These are phyloP conservation scores for Ochotona curzoniae DNA, from an alignment of 2,113 vertebrate species.

Conservation along the genomic window DNA sequence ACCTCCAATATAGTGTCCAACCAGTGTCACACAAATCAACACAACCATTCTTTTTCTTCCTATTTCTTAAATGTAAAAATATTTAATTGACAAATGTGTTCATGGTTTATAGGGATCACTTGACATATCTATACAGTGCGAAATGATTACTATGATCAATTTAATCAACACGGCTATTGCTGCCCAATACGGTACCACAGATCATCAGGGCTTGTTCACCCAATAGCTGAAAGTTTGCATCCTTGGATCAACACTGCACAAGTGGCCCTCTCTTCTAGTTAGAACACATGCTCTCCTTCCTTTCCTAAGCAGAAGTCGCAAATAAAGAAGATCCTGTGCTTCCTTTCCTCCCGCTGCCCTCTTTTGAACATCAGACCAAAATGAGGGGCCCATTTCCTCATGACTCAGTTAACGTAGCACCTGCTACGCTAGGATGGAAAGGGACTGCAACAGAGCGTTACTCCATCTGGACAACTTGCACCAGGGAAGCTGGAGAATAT, in stretches of 20 bases:
- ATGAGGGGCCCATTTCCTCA: background rate
- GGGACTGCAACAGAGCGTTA: background rate
- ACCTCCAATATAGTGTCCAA: background rate
- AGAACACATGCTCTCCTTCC: background rate
- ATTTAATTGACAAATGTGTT: background rate
- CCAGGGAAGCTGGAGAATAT: background rate
- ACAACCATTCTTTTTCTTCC: background rate
- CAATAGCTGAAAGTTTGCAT: background rate
- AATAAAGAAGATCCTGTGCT: background rate
- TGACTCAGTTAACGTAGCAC: background rate
- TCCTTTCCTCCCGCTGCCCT: background rate
- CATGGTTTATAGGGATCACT: background rate
- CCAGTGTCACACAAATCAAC: slow-evolving; percentile 26
- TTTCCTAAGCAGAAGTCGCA: background rate
- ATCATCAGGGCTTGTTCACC: background rate
- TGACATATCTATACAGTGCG: background rate
- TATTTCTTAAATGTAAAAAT: background rate
- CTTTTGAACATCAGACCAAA: background rate
- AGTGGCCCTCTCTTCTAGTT: background rate
- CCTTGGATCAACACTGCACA: background rate
- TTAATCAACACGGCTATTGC: background rate
- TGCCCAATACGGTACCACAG: background rate
- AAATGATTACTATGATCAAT: background rate
- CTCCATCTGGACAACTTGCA: background rate
- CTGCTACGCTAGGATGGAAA: background rate